Evolutionary conservation across 2,888 invertebrate genomes (phyloP), one percentile per base, ranked within the genome.

Genomic region (Bhutanitis thaidina): DNA sequence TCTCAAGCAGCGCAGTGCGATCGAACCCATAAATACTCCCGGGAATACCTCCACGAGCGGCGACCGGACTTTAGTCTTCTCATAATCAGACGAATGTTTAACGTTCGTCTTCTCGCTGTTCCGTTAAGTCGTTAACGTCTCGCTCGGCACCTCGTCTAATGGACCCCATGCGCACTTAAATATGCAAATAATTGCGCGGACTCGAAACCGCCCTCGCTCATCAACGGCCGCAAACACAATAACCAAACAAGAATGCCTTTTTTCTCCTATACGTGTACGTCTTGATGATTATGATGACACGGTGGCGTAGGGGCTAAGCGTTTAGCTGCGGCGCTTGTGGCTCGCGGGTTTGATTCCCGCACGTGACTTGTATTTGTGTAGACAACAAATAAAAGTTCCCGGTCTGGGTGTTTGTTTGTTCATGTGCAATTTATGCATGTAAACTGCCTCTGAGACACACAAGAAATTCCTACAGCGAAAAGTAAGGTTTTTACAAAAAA

Each of bases 81-180:
- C 60, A 65, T 71, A 72, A 67, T 68, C 61, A 63, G 63, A 64
- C 61, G 58, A 61, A 57, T 60, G 56, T 56, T 58, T 57, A 62
- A 58, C 60, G 51, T 56, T 53, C 51, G 49, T 56, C 48, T 47
- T 53, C 39, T 48, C 51, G 34, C 34, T 57, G 67, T 61, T 66
- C 76, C 71, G 67, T 71, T 74, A 76, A 77, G 67, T 68, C 67
- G 71, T 75, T 38, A 38, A 20, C n/a, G 36, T 36, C 14, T 20
- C 20, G 20, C 20, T 75, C 71, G 74, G 76, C 77, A 71, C 74
- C 65, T 69, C 59, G 71, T 74, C 73, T 74, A 72, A 76, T 72
- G 55, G 61, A 46, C 55, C 52, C 56, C 58, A 48, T 57, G 60
- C 56, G 56, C 64, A 61, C 63, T 72, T 71, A 69, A 63, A 65